Conservation (phyloP, 2,113 vertebrate species). For the Mesitornis unicolor region DNA sequence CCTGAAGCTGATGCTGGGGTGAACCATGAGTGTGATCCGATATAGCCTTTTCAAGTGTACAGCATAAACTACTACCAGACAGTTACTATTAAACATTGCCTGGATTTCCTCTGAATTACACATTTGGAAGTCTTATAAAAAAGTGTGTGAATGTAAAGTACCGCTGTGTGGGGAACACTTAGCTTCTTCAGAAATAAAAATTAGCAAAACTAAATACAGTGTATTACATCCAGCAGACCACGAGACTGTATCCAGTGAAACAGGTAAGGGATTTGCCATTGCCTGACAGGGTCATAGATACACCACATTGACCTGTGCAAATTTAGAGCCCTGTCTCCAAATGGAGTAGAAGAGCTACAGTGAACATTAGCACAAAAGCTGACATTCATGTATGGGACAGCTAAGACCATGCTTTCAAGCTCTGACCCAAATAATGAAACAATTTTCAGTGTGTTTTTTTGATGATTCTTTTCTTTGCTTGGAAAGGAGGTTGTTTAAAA, state of each 20-base stretch:
- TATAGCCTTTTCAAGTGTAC: not conserved
- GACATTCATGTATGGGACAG: not conserved
- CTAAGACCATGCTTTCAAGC: not conserved
- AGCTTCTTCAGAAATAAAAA: not conserved
- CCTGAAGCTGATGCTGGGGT: not conserved
- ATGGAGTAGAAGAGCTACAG: not conserved
- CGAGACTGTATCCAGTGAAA: not conserved
- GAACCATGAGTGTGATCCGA: not conserved
- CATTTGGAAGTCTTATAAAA: not conserved
- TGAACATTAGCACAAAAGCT: not conserved
- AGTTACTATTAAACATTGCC: not conserved
- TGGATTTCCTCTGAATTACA: not conserved
- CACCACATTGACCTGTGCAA: accelerated
- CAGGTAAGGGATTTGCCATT: not conserved
- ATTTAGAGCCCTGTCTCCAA: not conserved
- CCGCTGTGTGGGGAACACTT: not conserved
- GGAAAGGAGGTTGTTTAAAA: not conserved
- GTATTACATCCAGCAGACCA: not conserved
- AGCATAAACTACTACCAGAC: not conserved
- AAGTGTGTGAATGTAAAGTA: not conserved
- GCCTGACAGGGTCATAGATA: too few species aligned
- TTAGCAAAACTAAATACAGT: not conserved
- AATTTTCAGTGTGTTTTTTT: not conserved
- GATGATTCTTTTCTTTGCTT: not conserved
- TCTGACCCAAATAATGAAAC: not conserved